A percentile compares a stretch with the other conserved stretches of the same genome.
Conservation (phyloP, 2,113 vertebrate species). For the Dermatemys mawii region DNA sequence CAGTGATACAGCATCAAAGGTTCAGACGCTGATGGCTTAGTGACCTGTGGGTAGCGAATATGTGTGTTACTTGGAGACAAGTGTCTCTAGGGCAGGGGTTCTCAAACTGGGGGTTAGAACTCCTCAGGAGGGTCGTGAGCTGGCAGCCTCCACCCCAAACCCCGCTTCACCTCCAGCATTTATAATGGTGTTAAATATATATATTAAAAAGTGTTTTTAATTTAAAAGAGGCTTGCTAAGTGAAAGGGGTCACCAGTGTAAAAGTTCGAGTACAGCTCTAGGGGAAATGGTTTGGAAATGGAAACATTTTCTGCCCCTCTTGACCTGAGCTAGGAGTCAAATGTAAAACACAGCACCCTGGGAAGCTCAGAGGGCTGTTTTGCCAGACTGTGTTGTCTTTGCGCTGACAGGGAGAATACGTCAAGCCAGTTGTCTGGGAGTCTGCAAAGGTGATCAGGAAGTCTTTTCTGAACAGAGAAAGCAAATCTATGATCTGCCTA, state of each 20-base stretch:
- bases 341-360: background rate
- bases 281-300: background rate
- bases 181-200: too few relatives aligned
- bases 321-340: background rate
- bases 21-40: background rate
- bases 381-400: conserved; percentile 67
- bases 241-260: too few relatives aligned
- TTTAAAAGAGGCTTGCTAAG: too few relatives aligned
- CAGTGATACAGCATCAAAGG: background rate
- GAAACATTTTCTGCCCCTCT: background rate
- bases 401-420: conserved; percentile 58
- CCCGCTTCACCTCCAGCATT: too few relatives aligned
- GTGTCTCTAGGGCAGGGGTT: background rate
- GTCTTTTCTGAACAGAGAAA: conserved; percentile 4
- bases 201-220: too few relatives aligned
- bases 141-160: too few relatives aligned
- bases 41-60: background rate
- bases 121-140: too few relatives aligned
- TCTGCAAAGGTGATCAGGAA: conserved; percentile 42
- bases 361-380: conserved; percentile 51
- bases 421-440: conserved; percentile 45
- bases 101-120: too few relatives aligned
- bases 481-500: background rate
- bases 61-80: background rate
- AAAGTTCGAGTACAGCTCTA: too few relatives aligned